Conservation (phyloP, 30 jellyfish, hydroid and myxozoan species). For the Hydractinia symbiolongicarpus region DNA sequence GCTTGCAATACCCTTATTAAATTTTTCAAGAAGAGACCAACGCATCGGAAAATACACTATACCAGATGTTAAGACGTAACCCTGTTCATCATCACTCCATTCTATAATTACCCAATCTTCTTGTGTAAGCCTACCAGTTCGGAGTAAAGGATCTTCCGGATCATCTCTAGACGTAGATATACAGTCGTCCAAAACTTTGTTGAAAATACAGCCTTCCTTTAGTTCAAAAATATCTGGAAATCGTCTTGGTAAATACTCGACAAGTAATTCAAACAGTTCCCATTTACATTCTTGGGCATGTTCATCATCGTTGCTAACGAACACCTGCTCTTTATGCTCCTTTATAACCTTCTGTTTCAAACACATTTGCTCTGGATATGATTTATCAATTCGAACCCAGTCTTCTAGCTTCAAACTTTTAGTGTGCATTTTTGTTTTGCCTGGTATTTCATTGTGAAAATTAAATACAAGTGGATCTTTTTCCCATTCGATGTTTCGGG, state of each 20-base stretch:
- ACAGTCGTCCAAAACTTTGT: constrained; percentile 53
- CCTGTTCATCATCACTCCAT: constrained; percentile 53
- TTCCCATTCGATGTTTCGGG: constrained; percentile 42
- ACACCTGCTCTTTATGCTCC: constrained; percentile 36
- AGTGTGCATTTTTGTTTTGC: constrained; percentile 75
- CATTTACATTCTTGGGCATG: constrained; percentile 52
- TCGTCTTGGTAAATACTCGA: constrained; percentile 54
- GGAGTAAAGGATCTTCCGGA: constrained; percentile 57
- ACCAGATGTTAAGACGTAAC: constrained; percentile 68
- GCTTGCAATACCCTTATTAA: constrained; percentile 68
- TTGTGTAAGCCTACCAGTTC: constrained; percentile 73
- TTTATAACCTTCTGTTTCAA: constrained; percentile 37
- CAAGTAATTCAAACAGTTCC: constrained; percentile 55
- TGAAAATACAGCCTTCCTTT: constrained; percentile 57
- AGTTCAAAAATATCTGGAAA: constrained; percentile 68
- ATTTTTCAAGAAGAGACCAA: constrained; percentile 67
- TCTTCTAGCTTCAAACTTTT: constrained; percentile 48
- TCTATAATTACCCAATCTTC: constrained; percentile 83
- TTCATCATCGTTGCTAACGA: constrained; percentile 40
- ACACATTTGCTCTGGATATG: constrained; percentile 61
- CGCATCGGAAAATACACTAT: constrained; percentile 83
- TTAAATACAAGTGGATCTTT: constrained; percentile 56
- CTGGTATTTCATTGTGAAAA: constrained; percentile 65
- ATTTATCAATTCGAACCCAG: constrained; percentile 68
- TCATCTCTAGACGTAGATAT: constrained; percentile 50